Conservation (phyloP, 2,797 vertebrate species). For the Kryptolebias ocellatus region DNA sequence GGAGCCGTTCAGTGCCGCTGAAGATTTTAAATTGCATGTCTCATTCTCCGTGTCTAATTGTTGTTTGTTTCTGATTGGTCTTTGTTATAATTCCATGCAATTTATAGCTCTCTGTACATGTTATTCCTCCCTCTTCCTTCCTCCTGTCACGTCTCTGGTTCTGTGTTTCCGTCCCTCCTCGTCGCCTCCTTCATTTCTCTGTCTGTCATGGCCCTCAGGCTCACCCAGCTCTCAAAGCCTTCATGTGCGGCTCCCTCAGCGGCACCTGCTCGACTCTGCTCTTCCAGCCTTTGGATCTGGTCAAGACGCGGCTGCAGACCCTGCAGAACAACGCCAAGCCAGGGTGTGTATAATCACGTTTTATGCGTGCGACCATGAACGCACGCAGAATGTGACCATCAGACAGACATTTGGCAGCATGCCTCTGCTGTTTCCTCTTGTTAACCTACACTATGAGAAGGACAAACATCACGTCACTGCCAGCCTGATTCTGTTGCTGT, state of each 20-base stretch:
- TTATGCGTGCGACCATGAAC: not conserved
- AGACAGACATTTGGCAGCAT: not conserved
- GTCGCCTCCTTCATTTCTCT: not conserved
- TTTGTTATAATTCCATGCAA: no score
- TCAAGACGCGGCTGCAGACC: conserved; percentile 94
- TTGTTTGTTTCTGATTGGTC: no score
- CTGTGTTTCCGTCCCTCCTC: not conserved
- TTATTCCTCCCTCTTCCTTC: not conserved
- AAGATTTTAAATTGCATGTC: no score
- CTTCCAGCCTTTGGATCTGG: conserved; percentile 94
- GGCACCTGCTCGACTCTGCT: conserved; percentile 95
- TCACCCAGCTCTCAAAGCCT: conserved; percentile 93
- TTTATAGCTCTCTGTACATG: not conserved
- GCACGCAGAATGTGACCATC: not conserved
- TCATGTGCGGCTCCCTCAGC: conserved; percentile 94
- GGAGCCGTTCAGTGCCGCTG: no score
- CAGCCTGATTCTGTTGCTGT: conserved; percentile 29
- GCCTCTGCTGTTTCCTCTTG: not conserved
- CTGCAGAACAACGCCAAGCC: conserved; percentile 82
- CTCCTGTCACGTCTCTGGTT: no score
- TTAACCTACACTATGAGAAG: not conserved
- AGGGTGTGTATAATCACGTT: conserved; percentile 76
- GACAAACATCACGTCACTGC: conserved; percentile 5
- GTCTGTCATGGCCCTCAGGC: conserved; percentile 71
- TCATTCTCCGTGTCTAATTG: not conserved